A percentile compares a stretch with the other conserved stretches of the same genome.
Evolutionary conservation across 2,797 vertebrate species (phyloP).

Genomic region (Sarcophilus harrisii): DNA sequence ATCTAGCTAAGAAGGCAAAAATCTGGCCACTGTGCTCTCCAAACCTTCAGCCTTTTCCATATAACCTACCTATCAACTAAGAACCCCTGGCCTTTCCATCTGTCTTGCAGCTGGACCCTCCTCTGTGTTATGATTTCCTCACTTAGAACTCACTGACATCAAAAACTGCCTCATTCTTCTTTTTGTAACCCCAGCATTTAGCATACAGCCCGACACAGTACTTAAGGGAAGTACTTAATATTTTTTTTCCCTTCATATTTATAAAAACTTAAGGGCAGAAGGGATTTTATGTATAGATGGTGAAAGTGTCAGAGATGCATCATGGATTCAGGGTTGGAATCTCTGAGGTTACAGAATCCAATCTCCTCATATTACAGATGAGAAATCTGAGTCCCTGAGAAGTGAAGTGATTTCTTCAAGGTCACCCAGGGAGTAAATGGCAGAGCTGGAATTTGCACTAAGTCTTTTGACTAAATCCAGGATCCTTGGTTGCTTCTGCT

Average conservation of each 20-base stretch:
- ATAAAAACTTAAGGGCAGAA: background rate
- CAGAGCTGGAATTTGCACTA: background rate
- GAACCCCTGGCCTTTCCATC: background rate
- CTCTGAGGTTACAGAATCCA: background rate
- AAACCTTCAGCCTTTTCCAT: background rate
- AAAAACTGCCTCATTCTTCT: background rate
- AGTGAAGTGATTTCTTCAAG: background rate
- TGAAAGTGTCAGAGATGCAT: background rate
- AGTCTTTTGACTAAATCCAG: background rate
- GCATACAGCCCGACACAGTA: background rate
- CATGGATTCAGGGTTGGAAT: background rate
- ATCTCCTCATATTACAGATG: background rate
- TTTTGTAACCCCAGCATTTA: background rate
- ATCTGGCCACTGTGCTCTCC: background rate
- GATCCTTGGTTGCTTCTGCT: background rate
- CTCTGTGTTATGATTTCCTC: background rate
- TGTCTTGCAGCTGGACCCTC: background rate
- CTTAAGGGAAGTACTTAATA: background rate
- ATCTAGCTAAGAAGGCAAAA: background rate
- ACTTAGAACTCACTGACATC: background rate
- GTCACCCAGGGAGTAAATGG: background rate
- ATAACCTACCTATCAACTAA: background rate
- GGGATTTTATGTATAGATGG: background rate
- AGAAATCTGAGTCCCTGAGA: background rate
- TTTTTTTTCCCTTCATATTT: background rate